These are phyloP conservation scores for Aradophagus sp. DNA, from an alignment of 1,140 invertebrate species.

Conservation along the genomic window DNA sequence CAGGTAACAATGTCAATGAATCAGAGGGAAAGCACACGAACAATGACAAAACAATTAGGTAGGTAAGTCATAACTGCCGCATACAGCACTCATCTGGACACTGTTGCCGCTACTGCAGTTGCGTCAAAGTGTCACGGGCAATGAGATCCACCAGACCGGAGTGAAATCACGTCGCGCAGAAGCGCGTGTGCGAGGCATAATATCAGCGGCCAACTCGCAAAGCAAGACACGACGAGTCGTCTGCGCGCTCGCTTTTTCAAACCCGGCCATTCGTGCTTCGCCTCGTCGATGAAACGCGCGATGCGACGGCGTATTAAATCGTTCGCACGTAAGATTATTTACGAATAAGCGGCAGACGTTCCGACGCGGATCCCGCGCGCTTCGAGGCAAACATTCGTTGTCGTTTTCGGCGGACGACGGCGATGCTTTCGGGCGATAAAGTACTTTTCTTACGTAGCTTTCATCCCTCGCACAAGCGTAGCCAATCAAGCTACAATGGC, in stretches of 20 bases:
- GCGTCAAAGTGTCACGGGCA: slow-evolving; percentile 73
- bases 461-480: slow-evolving; percentile 69
- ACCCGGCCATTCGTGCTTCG: too few species aligned
- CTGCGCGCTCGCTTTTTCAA: too few species aligned
- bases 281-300: too few species aligned
- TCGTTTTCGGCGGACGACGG: slow-evolving; percentile 24
- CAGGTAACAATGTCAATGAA: slow-evolving; percentile 44
- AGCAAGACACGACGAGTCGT: too few species aligned
- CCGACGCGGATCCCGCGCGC: too few species aligned
- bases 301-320: too few species aligned
- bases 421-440: slow-evolving; percentile 65
- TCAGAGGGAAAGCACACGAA: slow-evolving; percentile 54
- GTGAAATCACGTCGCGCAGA: slow-evolving; percentile 63
- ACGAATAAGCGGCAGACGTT: too few species aligned
- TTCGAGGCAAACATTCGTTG: slow-evolving; percentile 24
- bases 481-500: slow-evolving; percentile 73
- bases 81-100: slow-evolving; percentile 61
- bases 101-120: slow-evolving; percentile 62
- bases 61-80: slow-evolving; percentile 72
- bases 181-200: slow-evolving; percentile 64
- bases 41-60: slow-evolving; percentile 73
- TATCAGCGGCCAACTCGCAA: slow-evolving; percentile 57
- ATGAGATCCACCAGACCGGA: slow-evolving; percentile 71
- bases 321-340: too few species aligned
- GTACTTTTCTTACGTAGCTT: slow-evolving; percentile 66